Evolutionary conservation across 2,113 vertebrate species (phyloP).

Genomic region (Gopherus flavomarginatus): DNA sequence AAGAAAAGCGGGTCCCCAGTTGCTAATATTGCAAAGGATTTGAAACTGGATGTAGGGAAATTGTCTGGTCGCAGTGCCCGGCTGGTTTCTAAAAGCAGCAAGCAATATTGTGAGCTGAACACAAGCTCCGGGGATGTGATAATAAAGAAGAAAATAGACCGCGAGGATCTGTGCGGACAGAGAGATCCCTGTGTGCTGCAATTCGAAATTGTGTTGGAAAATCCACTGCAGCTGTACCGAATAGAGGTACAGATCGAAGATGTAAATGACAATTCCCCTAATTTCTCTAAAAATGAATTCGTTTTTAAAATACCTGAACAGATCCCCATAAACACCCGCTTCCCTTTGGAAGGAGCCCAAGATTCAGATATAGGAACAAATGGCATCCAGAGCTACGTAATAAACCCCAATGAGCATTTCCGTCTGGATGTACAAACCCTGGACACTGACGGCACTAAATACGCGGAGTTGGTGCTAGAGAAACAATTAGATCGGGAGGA

Average conservation of each 20-base stretch:
- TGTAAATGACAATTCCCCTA: slow-evolving; percentile 70
- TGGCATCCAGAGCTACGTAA: slow-evolving; percentile 44
- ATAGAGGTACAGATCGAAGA: slow-evolving; percentile 66
- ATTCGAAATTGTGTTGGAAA: slow-evolving; percentile 74
- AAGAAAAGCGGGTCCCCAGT: slow-evolving; percentile 70
- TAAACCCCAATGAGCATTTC: slow-evolving; percentile 66
- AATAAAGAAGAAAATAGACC: slow-evolving; percentile 71
- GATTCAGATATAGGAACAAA: slow-evolving; percentile 31
- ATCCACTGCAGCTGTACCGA: slow-evolving; percentile 61
- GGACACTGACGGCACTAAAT: background rate
- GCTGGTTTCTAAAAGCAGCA: slow-evolving; percentile 61
- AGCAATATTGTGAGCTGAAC: slow-evolving; percentile 72
- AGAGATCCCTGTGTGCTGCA: slow-evolving; percentile 71
- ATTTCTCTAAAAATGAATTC: slow-evolving; percentile 61
- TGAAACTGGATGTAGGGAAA: slow-evolving; percentile 56
- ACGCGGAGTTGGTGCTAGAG: slow-evolving; percentile 68
- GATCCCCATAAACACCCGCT: background rate
- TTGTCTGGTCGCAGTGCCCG: slow-evolving; percentile 6
- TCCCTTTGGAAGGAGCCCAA: slow-evolving; percentile 65
- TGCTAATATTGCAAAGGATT: slow-evolving; percentile 75
- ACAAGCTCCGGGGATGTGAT: slow-evolving; percentile 70
- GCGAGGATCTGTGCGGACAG: slow-evolving; percentile 67
- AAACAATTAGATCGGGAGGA: slow-evolving; percentile 67
- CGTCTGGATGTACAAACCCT: background rate
- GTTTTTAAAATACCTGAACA: slow-evolving; percentile 70